Conservation (phyloP, 2,888 invertebrate genomes). For the Sminthurides aquaticus region DNA sequence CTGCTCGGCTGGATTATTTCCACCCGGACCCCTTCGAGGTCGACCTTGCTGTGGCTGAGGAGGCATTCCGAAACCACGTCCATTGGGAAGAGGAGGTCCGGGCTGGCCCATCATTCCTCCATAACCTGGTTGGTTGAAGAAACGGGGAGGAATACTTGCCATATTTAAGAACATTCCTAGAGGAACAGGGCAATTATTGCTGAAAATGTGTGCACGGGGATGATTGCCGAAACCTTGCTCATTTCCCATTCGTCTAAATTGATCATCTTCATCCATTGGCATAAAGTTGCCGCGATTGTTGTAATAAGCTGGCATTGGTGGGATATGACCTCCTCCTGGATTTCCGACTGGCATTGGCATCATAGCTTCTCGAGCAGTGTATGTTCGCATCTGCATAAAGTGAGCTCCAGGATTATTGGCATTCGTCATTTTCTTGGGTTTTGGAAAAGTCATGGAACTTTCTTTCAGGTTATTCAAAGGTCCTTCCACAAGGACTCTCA, state of each 20-base stretch:
- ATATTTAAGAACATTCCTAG: constrained; percentile 92
- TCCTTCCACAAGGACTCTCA: constrained; percentile 92
- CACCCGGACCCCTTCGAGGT: background rate
- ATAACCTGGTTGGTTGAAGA: constrained; percentile 58
- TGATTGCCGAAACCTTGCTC: constrained; percentile 15
- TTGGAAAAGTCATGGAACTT: constrained; percentile 91
- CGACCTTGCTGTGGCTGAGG: constrained; percentile 6
- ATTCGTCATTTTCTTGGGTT: constrained; percentile 91
- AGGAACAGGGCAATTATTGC: constrained; percentile 75
- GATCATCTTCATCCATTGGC: constrained; percentile 25
- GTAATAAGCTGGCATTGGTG: constrained; percentile 40
- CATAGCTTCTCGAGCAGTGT: constrained; percentile 79
- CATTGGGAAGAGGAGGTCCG: background rate
- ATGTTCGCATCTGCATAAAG: constrained; percentile 96
- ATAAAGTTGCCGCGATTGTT: constrained; percentile 34
- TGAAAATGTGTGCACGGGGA: constrained; percentile 25
- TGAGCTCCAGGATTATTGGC: constrained; percentile 90
- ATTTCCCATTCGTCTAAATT: constrained; percentile 21
- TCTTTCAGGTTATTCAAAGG: constrained; percentile 95
- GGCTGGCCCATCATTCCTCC: constrained; percentile 8
- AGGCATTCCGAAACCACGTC: background rate
- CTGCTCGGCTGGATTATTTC: constrained; percentile 20
- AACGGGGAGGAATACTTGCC: constrained; percentile 67
- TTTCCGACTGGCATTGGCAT: constrained; percentile 21
- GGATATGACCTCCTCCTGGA: constrained; percentile 22